These are phyloP conservation scores for Subacronicta megacephala DNA, from an alignment of 2,888 invertebrate genomes.

Conservation along the genomic window DNA sequence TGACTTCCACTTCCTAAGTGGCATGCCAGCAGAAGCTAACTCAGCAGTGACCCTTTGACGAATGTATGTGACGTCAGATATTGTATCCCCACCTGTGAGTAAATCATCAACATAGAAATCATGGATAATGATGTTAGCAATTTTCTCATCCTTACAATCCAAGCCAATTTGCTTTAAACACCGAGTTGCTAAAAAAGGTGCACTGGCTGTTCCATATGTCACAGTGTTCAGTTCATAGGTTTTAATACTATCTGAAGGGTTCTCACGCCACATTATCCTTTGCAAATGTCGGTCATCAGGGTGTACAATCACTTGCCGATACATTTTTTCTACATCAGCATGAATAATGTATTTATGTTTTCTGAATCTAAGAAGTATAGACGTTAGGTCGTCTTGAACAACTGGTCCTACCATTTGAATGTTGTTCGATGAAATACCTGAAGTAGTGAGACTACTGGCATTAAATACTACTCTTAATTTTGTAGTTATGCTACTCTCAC, in stretches of 20 bases:
- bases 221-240: background rate
- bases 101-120: conserved; percentile 59
- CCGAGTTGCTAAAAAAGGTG: conserved; percentile 40
- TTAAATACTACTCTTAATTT: background rate
- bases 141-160: conserved; percentile 32
- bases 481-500: conserved; percentile 15
- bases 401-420: conserved; percentile 3
- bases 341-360: conserved; percentile 3
- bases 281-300: conserved; percentile 6
- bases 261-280: background rate
- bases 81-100: conserved; percentile 18
- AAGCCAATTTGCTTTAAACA: conserved; percentile 50
- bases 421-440: background rate
- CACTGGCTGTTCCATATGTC: conserved; percentile 2
- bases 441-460: conserved; percentile 2
- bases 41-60: conserved; percentile 4
- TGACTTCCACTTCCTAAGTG: too few relatives aligned
- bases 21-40: too few relatives aligned
- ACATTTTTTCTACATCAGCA: conserved; percentile 7
- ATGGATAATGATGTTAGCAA: conserved; percentile 42
- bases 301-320: conserved; percentile 3
- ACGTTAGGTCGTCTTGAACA: conserved; percentile 7
- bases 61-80: background rate
- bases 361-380: conserved; percentile 1
- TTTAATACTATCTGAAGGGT: background rate